Base-by-base conservation (phyloP, 2,888 invertebrate species). In the Thymelicus lineola region DNA sequence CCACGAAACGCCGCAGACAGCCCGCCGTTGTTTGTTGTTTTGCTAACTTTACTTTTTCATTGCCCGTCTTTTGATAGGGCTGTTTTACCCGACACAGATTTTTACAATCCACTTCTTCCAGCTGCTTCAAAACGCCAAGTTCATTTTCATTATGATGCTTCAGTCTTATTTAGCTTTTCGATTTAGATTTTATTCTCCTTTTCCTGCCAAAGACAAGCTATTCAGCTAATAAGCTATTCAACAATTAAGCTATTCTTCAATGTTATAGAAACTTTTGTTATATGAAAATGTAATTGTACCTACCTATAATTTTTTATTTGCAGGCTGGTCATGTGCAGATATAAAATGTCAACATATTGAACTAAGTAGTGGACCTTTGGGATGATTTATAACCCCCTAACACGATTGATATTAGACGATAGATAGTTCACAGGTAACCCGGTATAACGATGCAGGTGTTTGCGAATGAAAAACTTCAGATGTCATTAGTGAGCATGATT, bases 21-120 rank as follows among this genome's bases (percentile, higher is more conserved):
- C 79, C 80, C 79, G 81, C 75, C 75, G 80, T 80, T 86, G 83
- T 86, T 88, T 86, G 85, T 88, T 88, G 86, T 88, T 89, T 85
- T 84, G 82, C 80, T 82, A 86, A 87, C 83, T 89, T 87, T 82
- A 83, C 80, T 87, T 88, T 88, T 88, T 88, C 86, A 86, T 84
- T 85, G 84, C 81, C 75, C 77, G 79, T 83, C 87, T 84, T 86
- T 85, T 86, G 82, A 84, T 86, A 81, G 82, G 80, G 80, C 82
- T 81, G 58, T 83, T 86, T 86, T 72, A 71, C 71, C 84, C 78
- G 80, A 77, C 77, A 68, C 72, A 73, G 60, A 63, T 61, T 72
- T 74, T 74, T 76, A 70, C 69, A 69, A 69, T 69, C 69, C 69
- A 69, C 69, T 69, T 63, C 69, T 69, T 69, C 63, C 63, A 48